Base-by-base conservation (phyloP, 1,140 invertebrate genomes). In the Helicoverpa armigera region DNA sequence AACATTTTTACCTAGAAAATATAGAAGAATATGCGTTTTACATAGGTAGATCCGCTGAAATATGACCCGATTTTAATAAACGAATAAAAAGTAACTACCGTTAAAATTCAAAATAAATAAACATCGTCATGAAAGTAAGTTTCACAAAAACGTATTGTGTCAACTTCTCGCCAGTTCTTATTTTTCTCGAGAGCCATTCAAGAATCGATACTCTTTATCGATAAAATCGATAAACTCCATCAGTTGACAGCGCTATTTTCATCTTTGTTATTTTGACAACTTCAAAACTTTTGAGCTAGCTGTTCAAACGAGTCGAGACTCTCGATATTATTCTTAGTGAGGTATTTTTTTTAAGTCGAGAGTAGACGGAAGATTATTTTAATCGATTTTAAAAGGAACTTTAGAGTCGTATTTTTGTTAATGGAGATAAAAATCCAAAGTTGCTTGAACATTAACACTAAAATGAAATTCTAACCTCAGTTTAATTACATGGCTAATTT, bases 241-340 rank as follows among this genome's bases (percentile, higher is more conserved):
- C 73, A 65, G 48, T 53, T 60, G 50, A 76, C 53, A 53, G 43
- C 60, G 16, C 23, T 76, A 48, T 76, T 76, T 65, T 76, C 74
- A 76, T 76, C 74, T 76, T 76, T 76, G 70, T 73, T 73, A 73
- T 73, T 73, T 73, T 73, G 74, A 63, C 74, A 76, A 76, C 60
- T 65, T 76, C 16, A 16, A 53, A 76, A 53, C 60, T 65, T 61
- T 23, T n/a, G 43, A 75, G 23, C 12, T 31, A 50, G 56, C 48
- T 60, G 73, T 60, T 10, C 50, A 75, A 14, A 50, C n/a, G 58
- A 60, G 29, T 50, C 43, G 14, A 18, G 29, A 61, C 2, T 29
- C 43, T 75, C 54, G 31, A 75, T 48, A 75, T 61, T 7, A 74
- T 58, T 50, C 18, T 29, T 50, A 16, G 16, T 23, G 23, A 18